phyloP scores from a whole-genome alignment of 2,888 invertebrate species.

The Kuschelorhynchus macadamiae region DNA sequence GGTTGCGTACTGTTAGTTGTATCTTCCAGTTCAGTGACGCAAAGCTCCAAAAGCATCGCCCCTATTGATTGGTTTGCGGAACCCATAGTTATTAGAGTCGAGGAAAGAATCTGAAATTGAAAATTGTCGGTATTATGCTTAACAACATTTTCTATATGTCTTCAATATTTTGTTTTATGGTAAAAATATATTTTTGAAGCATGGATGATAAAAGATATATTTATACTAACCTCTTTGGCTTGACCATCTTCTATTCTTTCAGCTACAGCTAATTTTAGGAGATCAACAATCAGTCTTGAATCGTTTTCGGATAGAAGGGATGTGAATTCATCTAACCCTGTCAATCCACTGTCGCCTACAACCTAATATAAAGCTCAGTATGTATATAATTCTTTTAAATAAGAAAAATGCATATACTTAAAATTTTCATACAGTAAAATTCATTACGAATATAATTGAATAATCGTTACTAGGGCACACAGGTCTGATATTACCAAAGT shows the following conservation, averaged over 20 bases:
- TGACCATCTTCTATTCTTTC: constrained; percentile 80
- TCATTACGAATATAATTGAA: too few relatives aligned
- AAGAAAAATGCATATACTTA: too few relatives aligned
- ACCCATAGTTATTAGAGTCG: constrained; percentile 74
- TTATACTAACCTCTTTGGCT: constrained; percentile 76
- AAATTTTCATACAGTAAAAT: too few relatives aligned
- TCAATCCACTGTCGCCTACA: constrained; percentile 72
- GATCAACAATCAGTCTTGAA: constrained; percentile 89
- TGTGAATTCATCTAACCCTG: constrained; percentile 88
- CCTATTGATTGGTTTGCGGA: constrained; percentile 79
- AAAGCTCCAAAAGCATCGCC: constrained; percentile 92
- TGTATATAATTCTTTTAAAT: too few relatives aligned
- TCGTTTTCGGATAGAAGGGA: constrained; percentile 89
- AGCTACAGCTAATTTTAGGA: constrained; percentile 91
- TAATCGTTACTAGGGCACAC: too few relatives aligned
- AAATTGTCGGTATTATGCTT: too few relatives aligned
- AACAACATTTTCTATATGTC: too few relatives aligned
- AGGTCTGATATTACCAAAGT: too few relatives aligned
- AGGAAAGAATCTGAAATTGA: constrained; percentile 42
- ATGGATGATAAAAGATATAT: too few relatives aligned
- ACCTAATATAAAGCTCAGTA: constrained; percentile 12
- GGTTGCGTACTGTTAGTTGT: constrained; percentile 82
- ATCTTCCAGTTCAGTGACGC: constrained; percentile 95
- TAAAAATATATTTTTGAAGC: too few relatives aligned
- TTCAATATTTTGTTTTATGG: too few relatives aligned